A percentile compares a stretch with the other conserved stretches of the same genome.
phyloP scores from a whole-genome alignment of 2,113 vertebrate species.

The Ictidomys tridecemlineatus region DNA sequence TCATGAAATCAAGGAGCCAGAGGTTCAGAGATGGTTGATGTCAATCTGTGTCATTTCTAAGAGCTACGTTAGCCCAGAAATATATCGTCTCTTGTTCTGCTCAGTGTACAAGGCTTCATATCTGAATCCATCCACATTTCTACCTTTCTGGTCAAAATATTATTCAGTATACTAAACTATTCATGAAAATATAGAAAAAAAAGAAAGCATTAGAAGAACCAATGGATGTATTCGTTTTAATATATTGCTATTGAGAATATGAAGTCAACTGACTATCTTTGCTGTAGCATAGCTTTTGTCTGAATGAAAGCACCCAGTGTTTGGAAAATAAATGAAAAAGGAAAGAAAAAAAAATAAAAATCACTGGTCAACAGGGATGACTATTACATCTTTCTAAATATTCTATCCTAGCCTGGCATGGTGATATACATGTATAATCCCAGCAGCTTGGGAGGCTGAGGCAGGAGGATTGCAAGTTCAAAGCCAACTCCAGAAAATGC shows the following conservation, averaged over 20 bases:
- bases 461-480: too few relatives aligned
- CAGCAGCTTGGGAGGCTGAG: too few relatives aligned
- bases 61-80: neutral
- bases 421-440: too few relatives aligned
- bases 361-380: fast-evolving
- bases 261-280: neutral
- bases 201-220: neutral
- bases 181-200: neutral
- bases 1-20: neutral
- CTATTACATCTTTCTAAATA: neutral
- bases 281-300: neutral
- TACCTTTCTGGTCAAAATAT: neutral
- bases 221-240: neutral
- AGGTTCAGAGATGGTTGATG: neutral
- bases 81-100: neutral
- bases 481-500: too few relatives aligned
- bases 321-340: neutral
- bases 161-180: neutral
- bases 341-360: too few relatives aligned
- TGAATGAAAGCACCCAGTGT: neutral
- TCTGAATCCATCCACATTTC: neutral
- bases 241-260: neutral
- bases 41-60: neutral
- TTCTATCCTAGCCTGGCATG: neutral
- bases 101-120: neutral